phyloP scores from a whole-genome alignment of 2,797 vertebrate genomes.

The Takifugu ocellatus region DNA sequence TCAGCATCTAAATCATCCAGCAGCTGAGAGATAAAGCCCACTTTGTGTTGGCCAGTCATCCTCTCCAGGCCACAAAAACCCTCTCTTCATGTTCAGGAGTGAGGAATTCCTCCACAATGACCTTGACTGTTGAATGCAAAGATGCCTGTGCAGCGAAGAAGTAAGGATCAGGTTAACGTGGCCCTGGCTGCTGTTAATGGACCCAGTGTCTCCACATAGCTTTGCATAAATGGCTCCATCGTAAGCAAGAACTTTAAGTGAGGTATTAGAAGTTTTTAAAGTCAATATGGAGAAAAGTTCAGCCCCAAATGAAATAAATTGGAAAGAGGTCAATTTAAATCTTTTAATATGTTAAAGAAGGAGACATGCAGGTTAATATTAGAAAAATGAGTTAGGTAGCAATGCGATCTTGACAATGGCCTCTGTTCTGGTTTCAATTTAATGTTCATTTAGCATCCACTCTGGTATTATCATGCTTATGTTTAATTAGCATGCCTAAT shows the following conservation, averaged over 20 bases:
- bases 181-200: slow-evolving; percentile 7
- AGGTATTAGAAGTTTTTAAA: slow-evolving; percentile 2
- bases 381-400: too few species aligned
- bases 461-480: too few species aligned
- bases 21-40: slow-evolving; percentile 31
- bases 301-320: too few species aligned
- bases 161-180: slow-evolving; percentile 30
- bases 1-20: background rate
- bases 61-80: slow-evolving; percentile 30
- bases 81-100: slow-evolving; percentile 18
- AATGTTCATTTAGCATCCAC: too few species aligned
- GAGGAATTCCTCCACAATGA: slow-evolving; percentile 60
- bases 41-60: background rate
- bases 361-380: too few species aligned
- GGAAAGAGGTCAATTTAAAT: too few species aligned
- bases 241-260: slow-evolving; percentile 12
- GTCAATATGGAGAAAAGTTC: too few species aligned
- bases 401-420: too few species aligned
- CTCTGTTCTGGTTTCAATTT: too few species aligned
- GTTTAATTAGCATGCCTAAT: too few species aligned
- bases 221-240: slow-evolving; percentile 1
- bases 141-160: slow-evolving; percentile 19
- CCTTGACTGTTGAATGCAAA: slow-evolving; percentile 38
- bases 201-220: background rate
- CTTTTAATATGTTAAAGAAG: too few species aligned